Evolutionary conservation across 2,797 vertebrate species (phyloP), one percentile per base, ranked within the genome.

Genomic region (Hypotaenidia philippensis): DNA sequence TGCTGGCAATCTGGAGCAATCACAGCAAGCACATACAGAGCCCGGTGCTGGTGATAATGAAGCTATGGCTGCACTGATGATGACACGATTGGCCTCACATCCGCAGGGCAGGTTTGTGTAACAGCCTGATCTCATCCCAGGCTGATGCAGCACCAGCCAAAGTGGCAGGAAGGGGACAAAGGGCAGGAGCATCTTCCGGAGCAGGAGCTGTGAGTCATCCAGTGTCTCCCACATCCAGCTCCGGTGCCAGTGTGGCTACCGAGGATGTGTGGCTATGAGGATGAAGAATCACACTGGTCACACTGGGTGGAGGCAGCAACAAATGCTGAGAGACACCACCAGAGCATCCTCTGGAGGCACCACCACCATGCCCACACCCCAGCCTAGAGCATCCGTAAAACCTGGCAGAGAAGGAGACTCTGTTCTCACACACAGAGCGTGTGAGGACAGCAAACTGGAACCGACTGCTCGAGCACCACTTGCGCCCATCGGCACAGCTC

Each of bases 341-440:
- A 70, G 11, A 34, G 11, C 47, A 19, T 17, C 32, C 57, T 41
- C 66, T 4, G 10, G 36, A 36, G 34, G 13, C 27, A 27, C 41
- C 40, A 12, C 10, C 9, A 16, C 5, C 8, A 3, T 14, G 17
- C 29, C 14, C 4, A 2, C 4, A 7, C 26, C 49, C 14, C 50
- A 12, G n/a, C 13, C 25, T 0, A 1, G 52, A 79, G 40, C 15
- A 9, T 21, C 32, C 13, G 5, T 36, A 65, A 85, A 32, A n/a
- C 61, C 27, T 13, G 13, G 25, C 16, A 1, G n/a, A 15, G 64
- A 19, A 29, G 34, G 32, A 49, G 34, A 45, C 32, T 3, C 27
- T 1, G 2, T 13, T 21, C 23, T 19, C 34, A 3, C 34, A 44
- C 41, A 23, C 2, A 9, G 34, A 32, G n/a, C 4, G 0, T 1